These are phyloP conservation scores for Polypedilum vanderplanki DNA, from an alignment of 1,140 invertebrate species.

Conservation along the genomic window DNA sequence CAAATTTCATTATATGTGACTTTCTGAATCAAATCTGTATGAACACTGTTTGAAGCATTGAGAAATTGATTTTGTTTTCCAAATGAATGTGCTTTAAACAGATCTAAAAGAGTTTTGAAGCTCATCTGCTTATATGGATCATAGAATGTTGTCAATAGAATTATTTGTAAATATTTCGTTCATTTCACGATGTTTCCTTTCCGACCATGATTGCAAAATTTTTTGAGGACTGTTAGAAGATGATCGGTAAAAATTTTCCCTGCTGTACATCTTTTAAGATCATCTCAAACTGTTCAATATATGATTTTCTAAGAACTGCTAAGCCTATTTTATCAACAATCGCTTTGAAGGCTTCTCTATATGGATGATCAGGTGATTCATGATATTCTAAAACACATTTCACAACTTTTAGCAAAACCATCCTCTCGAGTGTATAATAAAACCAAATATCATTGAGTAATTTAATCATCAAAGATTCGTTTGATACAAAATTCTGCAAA, in stretches of 20 bases:
- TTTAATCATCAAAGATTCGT: conserved; percentile 54
- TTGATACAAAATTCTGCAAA: conserved; percentile 53
- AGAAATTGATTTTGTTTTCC: conserved; percentile 49
- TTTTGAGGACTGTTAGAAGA: conserved; percentile 44
- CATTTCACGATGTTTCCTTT: conserved; percentile 50
- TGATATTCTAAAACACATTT: conserved; percentile 60
- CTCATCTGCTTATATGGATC: conserved; percentile 38
- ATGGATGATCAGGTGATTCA: conserved; percentile 52
- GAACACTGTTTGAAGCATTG: conserved; percentile 44
- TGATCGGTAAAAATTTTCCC: conserved; percentile 47
- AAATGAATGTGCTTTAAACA: conserved; percentile 52
- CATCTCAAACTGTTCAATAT: conserved; percentile 51
- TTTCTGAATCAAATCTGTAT: conserved; percentile 45
- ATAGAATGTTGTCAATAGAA: conserved; percentile 45
- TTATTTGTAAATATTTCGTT: conserved; percentile 48
- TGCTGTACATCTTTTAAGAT: conserved; percentile 48
- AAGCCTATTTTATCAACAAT: conserved; percentile 53
- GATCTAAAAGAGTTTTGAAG: conserved; percentile 46
- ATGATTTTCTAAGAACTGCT: conserved; percentile 50
- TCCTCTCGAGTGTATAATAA: conserved; percentile 63
- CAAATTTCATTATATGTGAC: conserved; percentile 49
- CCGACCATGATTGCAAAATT: conserved; percentile 46
- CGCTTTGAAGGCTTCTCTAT: conserved; percentile 52
- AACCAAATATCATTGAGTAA: conserved; percentile 60
- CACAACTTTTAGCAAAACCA: conserved; percentile 62